Evolutionary conservation across 1,140 invertebrate species (phyloP).

Genomic region (Lepidurus couesii): DNA sequence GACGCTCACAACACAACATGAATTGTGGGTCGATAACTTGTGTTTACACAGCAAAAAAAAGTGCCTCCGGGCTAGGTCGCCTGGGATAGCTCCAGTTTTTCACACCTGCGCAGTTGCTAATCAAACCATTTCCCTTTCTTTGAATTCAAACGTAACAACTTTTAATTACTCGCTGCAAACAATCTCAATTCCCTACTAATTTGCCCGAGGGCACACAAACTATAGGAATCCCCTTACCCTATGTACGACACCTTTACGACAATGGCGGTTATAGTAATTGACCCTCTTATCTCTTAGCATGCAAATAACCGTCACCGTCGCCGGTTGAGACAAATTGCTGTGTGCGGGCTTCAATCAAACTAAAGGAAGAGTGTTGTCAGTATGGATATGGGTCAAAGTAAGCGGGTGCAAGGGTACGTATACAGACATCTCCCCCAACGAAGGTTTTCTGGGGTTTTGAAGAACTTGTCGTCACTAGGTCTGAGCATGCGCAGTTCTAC

Average conservation of each 20-base stretch:
- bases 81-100: background rate
- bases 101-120: background rate
- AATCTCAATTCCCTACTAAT: too few species aligned
- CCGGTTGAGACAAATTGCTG: background rate
- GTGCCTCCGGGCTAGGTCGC: background rate
- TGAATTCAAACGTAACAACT: too few species aligned
- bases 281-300: too few species aligned
- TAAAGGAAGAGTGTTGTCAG: background rate
- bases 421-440: background rate
- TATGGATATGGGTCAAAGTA: constrained; percentile 22
- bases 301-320: too few species aligned
- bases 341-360: background rate
- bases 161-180: too few species aligned
- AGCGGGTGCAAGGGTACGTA: constrained; percentile 17
- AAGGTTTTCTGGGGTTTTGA: background rate
- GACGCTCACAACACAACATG: constrained; percentile 3
- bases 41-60: constrained; percentile 6
- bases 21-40: constrained; percentile 15
- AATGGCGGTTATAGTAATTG: too few species aligned
- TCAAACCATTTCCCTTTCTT: too few species aligned
- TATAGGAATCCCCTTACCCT: too few species aligned
- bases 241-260: too few species aligned
- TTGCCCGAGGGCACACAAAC: too few species aligned
- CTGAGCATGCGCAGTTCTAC: background rate
- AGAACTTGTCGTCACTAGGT: background rate